Conservation (phyloP, 37 sponge, comb jelly and placozoan species). For the Chondrilla cf. caribensis region DNA sequence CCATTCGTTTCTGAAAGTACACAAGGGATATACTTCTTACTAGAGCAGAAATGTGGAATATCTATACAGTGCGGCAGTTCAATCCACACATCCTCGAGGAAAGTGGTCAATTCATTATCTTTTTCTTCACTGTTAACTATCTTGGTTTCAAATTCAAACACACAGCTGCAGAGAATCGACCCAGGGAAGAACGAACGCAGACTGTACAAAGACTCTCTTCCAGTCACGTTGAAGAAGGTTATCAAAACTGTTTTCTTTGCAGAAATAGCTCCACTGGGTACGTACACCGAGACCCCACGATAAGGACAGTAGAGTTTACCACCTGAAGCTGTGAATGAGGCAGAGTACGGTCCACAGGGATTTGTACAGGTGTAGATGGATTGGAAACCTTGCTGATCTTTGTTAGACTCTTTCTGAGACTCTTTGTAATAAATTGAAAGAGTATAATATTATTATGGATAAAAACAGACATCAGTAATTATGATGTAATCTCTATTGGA, state of each 20-base stretch:
- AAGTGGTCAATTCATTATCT: background rate
- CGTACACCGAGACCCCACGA: slow-evolving; percentile 4
- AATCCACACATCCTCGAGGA: background rate
- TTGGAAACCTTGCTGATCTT: too few species aligned
- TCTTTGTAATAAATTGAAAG: too few species aligned
- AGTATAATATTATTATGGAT: too few species aligned
- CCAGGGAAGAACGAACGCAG: too few species aligned
- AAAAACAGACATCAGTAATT: too few species aligned
- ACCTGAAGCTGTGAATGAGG: background rate
- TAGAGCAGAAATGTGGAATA: background rate
- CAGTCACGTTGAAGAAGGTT: background rate
- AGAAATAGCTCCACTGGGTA: slow-evolving; percentile 14
- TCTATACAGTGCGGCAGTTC: slow-evolving; percentile 16
- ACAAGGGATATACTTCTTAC: too few species aligned
- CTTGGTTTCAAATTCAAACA: slow-evolving; percentile 23
- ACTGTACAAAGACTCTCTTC: too few species aligned
- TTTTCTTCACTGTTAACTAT: background rate
- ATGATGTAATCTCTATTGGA: too few species aligned
- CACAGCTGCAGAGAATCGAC: background rate
- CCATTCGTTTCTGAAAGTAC: background rate
- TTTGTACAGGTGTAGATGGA: too few species aligned
- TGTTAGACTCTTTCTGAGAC: too few species aligned
- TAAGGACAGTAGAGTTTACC: slow-evolving; percentile 5
- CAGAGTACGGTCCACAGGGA: background rate
- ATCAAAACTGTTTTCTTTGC: background rate